Percentiles rank a stretch among this genome's conserved stretches.
These are phyloP conservation scores for Ceyx melanurus DNA, from an alignment of 2,113 vertebrate genomes.

Conservation along the genomic window DNA sequence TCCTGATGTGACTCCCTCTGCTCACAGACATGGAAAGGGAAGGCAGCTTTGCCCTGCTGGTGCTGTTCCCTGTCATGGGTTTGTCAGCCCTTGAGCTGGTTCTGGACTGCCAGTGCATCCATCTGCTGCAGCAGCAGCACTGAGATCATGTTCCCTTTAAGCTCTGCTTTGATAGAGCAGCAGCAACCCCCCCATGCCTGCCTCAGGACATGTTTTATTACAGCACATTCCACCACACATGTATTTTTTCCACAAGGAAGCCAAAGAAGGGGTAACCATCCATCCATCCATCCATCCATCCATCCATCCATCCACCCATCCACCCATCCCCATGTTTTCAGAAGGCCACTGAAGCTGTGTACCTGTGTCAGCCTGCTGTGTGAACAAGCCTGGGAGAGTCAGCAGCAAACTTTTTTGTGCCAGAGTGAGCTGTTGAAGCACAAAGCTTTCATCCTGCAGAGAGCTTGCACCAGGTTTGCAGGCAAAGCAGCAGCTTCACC, in stretches of 20 bases:
- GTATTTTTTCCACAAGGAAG: neutral
- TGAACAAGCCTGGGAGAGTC: neutral
- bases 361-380: neutral
- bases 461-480: neutral
- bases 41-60: neutral
- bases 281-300: too few relatives aligned
- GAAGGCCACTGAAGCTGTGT: neutral
- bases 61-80: neutral
- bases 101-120: neutral
- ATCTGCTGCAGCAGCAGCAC: neutral
- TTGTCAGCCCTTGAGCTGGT: neutral
- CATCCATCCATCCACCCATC: too few relatives aligned
- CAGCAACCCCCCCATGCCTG: neutral
- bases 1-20: neutral
- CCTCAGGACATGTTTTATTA: neutral
- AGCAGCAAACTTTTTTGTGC: neutral
- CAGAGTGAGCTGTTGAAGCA: fast-evolving
- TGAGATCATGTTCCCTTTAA: neutral
- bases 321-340: fast-evolving
- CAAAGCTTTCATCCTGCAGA: neutral
- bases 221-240: neutral
- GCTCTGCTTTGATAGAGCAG: neutral
- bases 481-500: neutral
- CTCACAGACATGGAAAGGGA: neutral
- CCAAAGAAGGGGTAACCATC: neutral